A percentile compares a stretch with the other conserved stretches of the same genome.
Conservation (phyloP, 2,888 invertebrate genomes). For the Endotricha flammealis region DNA sequence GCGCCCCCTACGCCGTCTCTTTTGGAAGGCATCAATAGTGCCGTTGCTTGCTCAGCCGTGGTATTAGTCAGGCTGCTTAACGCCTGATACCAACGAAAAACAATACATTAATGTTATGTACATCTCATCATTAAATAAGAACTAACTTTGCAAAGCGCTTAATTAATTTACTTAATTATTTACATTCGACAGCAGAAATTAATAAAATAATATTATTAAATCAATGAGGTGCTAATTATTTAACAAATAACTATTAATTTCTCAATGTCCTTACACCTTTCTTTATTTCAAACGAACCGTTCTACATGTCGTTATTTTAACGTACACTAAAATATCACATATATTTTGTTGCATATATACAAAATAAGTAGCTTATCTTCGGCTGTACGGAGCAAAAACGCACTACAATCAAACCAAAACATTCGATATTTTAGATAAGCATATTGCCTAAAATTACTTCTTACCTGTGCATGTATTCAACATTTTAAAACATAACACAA, state of each 20-base stretch:
- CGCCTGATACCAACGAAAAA: constrained; percentile 73
- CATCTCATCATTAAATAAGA: neutral
- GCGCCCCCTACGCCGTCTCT: constrained; percentile 81
- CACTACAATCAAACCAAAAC: neutral
- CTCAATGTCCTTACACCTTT: no score
- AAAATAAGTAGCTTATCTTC: no score
- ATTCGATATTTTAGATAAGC: neutral
- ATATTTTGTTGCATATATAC: no score
- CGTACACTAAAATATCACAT: no score
- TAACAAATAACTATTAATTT: no score
- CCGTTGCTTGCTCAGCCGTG: constrained; percentile 73
- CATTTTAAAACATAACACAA: neutral
- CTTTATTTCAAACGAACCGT: no score
- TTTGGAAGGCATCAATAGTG: constrained; percentile 81
- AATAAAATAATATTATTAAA: neutral
- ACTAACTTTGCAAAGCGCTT: neutral
- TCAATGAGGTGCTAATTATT: neutral
- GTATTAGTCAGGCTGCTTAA: constrained; percentile 86
- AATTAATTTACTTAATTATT: constrained; percentile 2
- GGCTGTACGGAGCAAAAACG: neutral
- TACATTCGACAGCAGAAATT: neutral
- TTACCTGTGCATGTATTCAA: neutral
- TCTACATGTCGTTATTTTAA: no score
- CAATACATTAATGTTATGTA: neutral
- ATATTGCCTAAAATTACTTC: neutral